phyloP scores from a whole-genome alignment of 2,113 vertebrate genomes.

The Strix uralensis region DNA sequence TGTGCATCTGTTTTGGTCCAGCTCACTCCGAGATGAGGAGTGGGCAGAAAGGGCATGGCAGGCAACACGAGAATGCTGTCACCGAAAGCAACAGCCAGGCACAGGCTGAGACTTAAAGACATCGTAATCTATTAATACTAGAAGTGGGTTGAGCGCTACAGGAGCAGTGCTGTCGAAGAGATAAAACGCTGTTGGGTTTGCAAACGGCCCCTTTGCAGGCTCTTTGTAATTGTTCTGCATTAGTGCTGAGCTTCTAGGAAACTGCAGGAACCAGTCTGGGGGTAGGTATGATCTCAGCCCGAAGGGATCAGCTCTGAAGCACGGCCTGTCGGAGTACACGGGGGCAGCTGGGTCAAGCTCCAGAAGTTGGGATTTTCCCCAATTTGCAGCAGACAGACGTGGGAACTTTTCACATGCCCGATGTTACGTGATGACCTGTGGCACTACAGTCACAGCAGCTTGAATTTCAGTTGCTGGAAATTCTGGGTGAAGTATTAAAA shows the following conservation, averaged over 20 bases:
- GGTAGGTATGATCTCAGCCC: accelerated
- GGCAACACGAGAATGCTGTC: not conserved
- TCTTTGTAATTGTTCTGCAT: not conserved
- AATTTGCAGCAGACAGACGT: not conserved
- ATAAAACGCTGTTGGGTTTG: too few relatives aligned
- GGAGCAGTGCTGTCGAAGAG: not conserved
- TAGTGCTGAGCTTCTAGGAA: not conserved
- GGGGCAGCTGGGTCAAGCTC: not conserved
- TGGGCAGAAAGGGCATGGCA: not conserved
- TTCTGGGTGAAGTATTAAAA: not conserved
- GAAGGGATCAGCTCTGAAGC: not conserved
- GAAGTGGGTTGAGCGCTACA: not conserved
- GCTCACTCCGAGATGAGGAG: not conserved
- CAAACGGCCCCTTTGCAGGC: not conserved
- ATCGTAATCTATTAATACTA: accelerated
- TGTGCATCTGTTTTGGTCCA: not conserved
- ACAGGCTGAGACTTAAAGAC: not conserved
- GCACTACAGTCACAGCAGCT: not conserved
- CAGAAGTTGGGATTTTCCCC: not conserved
- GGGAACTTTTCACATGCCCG: not conserved
- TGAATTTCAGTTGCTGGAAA: not conserved
- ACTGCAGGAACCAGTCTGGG: not conserved
- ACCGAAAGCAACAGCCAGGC: not conserved
- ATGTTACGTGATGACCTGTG: not conserved
- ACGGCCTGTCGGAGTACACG: accelerated